These are phyloP conservation scores for Diplosoma virens DNA, from an alignment of 23 tunicate genomes.

Conservation along the genomic window DNA sequence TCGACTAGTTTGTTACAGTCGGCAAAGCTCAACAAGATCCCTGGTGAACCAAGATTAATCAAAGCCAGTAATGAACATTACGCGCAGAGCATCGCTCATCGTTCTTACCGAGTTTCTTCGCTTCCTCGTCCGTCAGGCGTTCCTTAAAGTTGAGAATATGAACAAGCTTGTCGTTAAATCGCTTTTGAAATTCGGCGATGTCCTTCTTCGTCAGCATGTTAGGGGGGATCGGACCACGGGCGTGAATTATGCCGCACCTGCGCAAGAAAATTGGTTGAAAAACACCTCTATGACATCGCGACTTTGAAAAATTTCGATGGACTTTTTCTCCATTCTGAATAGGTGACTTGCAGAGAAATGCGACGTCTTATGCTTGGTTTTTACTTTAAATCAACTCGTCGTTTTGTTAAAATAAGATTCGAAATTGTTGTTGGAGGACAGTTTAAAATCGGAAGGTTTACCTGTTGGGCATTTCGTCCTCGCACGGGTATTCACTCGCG, in stretches of 20 bases:
- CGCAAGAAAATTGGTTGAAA: too few relatives aligned
- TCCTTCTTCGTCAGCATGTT: conserved; percentile 82
- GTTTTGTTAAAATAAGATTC: not conserved
- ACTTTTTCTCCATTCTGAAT: too few relatives aligned
- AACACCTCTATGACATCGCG: too few relatives aligned
- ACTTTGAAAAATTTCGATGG: too few relatives aligned
- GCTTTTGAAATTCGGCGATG: conserved; percentile 87
- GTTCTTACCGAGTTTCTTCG: conserved; percentile 61
- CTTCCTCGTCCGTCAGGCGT: conserved; percentile 79
- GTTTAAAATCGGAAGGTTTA: not conserved
- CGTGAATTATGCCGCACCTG: conserved; percentile 97
- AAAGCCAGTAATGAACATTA: too few relatives aligned
- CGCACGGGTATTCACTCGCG: conserved; percentile 94
- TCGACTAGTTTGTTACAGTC: too few relatives aligned
- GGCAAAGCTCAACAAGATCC: too few relatives aligned
- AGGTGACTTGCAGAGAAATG: too few relatives aligned
- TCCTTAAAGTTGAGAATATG: conserved; percentile 85
- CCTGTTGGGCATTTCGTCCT: conserved; percentile 99
- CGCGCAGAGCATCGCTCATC: too few relatives aligned
- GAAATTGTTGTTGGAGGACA: too few relatives aligned
- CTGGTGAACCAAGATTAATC: too few relatives aligned
- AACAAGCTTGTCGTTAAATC: conserved; percentile 82
- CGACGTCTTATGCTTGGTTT: not conserved
- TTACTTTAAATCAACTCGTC: not conserved
- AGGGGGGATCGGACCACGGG: conserved; percentile 96